phyloP scores from a whole-genome alignment of 1,140 invertebrate genomes.

The Laupala kohalensis region DNA sequence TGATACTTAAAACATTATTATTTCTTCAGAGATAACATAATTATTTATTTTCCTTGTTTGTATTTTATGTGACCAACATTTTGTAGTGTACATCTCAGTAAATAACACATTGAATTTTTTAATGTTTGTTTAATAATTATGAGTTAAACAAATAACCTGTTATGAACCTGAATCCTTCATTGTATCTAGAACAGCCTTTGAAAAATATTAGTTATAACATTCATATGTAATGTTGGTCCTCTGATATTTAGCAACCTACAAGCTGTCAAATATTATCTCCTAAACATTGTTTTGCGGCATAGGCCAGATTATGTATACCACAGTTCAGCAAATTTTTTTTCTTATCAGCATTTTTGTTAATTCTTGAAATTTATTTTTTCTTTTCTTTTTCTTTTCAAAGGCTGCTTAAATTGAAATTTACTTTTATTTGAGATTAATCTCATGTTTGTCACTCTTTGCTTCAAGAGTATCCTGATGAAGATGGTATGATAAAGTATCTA shows the following conservation, averaged over 20 bases:
- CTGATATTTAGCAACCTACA: too few species aligned
- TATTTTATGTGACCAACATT: neutral
- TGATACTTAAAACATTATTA: neutral
- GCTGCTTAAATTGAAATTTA: neutral
- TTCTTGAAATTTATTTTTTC: neutral
- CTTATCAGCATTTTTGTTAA: neutral
- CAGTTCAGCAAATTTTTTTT: neutral
- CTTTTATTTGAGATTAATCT: conserved; percentile 3
- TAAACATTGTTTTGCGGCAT: too few species aligned
- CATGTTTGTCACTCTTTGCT: conserved; percentile 12
- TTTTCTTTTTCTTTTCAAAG: neutral
- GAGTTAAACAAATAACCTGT: too few species aligned
- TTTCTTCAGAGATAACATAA: neutral
- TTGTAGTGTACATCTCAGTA: too few species aligned
- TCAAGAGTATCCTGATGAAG: conserved; percentile 18
- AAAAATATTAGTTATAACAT: too few species aligned
- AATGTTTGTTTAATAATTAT: too few species aligned
- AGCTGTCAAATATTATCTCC: too few species aligned
- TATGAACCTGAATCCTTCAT: too few species aligned
- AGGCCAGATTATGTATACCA: too few species aligned
- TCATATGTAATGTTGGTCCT: too few species aligned
- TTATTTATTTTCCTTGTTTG: neutral
- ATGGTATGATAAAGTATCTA: conserved; percentile 19
- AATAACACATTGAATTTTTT: too few species aligned
- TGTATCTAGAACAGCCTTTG: neutral